Evolutionary conservation across 2,888 invertebrate species (phyloP), one percentile per base, ranked within the genome.

Genomic region (Mythimna lalbum): DNA sequence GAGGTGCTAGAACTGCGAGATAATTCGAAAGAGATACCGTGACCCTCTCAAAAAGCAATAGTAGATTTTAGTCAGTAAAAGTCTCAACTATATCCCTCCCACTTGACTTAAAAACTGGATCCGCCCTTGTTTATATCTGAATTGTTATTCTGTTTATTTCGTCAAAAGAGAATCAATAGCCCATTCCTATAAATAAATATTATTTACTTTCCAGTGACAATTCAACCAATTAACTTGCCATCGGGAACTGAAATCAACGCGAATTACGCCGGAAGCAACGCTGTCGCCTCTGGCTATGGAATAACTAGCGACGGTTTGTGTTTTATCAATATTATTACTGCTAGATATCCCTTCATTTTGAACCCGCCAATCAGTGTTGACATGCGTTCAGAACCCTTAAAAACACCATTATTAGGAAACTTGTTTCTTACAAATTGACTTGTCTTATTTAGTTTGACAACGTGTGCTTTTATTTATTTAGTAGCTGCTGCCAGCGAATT

Each of bases 271-370:
- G 87, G 86, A 27, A 68, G 62, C 62, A 83, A 78, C 12, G 89
- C 83, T 23, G 59, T 88, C 6, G 89, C 91, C 63, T 90, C 92
- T 10, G 91, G 92, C 67, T 92, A 78, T 70, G 90, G 90, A 39
- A 83, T 88, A 74, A 89, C 89, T 65, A 84, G 85, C 72, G 87
- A 89, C 50, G 88, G 89, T 89, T 74, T 81, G 82, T 80, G 73
- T 71, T 78, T 69, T 70, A 72, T 73, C 63, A 66, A 65, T 63
- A 21, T 43, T 59, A 65, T 53, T 57, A 69, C 31, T 55, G 65
- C 56, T 57, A 19, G 47, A 49, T n/a, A 66, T 31, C 23, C 60
- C 9, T 31, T 75, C 17, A 60, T 73, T 75, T 72, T 43, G 47
- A 64, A 71, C 52, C 36, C 31, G 23, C 27, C 63, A 69, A 77